These are phyloP conservation scores for Luperina nickerlii DNA, from an alignment of 2,888 invertebrate species.

Conservation along the genomic window DNA sequence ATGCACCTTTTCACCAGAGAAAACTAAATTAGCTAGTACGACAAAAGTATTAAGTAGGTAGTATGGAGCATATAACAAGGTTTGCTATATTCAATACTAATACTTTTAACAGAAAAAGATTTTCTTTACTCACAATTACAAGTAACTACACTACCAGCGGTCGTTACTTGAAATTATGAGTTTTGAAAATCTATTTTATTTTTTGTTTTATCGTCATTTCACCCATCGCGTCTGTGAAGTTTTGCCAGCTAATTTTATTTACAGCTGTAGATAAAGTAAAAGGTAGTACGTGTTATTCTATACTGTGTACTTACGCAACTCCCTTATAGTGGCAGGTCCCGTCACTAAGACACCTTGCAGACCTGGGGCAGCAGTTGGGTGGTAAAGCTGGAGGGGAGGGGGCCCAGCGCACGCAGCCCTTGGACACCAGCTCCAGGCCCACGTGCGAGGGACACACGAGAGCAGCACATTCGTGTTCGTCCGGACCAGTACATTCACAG, in stretches of 20 bases:
- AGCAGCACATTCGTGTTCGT: slow-evolving; percentile 93
- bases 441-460: slow-evolving; percentile 96
- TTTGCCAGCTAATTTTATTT: neutral
- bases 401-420: slow-evolving; percentile 96
- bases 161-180: neutral
- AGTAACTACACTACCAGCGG: neutral
- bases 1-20: neutral
- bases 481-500: slow-evolving; percentile 93
- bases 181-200: neutral
- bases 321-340: slow-evolving; percentile 95
- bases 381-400: slow-evolving; percentile 93
- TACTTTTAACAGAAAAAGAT: neutral
- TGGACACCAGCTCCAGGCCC: slow-evolving; percentile 95
- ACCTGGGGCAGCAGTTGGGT: slow-evolving; percentile 95
- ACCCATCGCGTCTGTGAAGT: no score
- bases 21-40: no score
- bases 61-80: no score
- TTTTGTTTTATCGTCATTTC: no score
- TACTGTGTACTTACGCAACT: slow-evolving; percentile 81
- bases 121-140: neutral
- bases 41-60: no score
- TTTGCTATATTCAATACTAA: neutral
- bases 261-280: neutral
- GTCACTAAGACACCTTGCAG: slow-evolving; percentile 94
- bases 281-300: neutral